Base-by-base conservation (phyloP, 1,140 invertebrate genomes). In the Samia ricini region DNA sequence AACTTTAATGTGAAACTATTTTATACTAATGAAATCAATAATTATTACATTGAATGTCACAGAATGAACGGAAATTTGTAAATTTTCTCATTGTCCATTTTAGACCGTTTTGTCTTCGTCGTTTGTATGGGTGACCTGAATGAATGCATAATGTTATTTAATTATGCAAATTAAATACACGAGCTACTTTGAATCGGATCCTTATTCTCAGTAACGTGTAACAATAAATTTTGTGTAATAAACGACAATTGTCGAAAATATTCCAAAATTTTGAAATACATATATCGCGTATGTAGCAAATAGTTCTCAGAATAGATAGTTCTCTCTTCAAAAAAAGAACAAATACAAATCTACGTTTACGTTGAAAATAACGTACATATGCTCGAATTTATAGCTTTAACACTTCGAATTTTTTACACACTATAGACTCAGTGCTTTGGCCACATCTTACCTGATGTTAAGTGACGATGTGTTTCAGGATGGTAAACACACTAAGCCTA, bases 141-240 rank as follows among this genome's bases (percentile, higher is more conserved):
- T 71, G 76, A 77, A 79, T 81, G 76, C 79, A 79, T 83, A 83
- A 85, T 81, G 68, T 81, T 83, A 76, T 80, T 85, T 78, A 83
- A 85, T 81, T 85, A 85, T 85, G 82, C 71, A 79, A 85, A 85
- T 84, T 65, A 64, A 69, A 62, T 69, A 74, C 69, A 82, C 75
- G 73, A 66, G 66, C 66, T 71, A 77, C 71, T 72, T 68, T 70
- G 61, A 56, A 61, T 66, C 73, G 71, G 64, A 19, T 18, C 20
- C 12, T 49, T 19, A 59, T 49, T 59, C 20, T 49, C 42, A 15
- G 8, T 24, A 15, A 20, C 23, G 22, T 24, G 48, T 42, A 42
- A 50, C 48, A 36, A 33, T 26, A 10, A 29, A 56, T 24, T 56
- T 10, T 4, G 50, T 42, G 36, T n/a, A n/a, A n/a, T n/a, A n/a